These are phyloP conservation scores for Hippocampus abdominalis DNA, from an alignment of 2,113 vertebrate species.

Conservation along the genomic window DNA sequence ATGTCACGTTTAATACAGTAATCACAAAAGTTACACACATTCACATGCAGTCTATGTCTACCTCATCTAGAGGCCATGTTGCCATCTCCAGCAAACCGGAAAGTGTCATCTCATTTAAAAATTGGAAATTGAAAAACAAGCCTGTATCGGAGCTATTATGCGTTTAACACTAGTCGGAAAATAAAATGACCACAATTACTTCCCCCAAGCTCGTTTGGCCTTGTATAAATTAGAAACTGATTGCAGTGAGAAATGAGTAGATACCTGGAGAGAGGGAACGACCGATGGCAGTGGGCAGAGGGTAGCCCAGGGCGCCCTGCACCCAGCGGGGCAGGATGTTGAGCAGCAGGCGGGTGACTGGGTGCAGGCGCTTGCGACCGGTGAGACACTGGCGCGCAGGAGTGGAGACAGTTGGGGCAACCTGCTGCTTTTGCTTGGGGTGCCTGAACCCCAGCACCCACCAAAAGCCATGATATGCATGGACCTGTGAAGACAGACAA, in stretches of 20 bases:
- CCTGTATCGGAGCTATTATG: too few relatives aligned
- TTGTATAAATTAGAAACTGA: too few relatives aligned
- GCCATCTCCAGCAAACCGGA: too few relatives aligned
- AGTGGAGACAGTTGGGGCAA: not conserved
- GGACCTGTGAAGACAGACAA: constrained; percentile 37
- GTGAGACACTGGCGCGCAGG: constrained; percentile 38
- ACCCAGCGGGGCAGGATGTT: constrained; percentile 62
- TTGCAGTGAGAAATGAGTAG: not conserved
- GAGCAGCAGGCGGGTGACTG: constrained; percentile 60
- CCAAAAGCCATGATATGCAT: constrained; percentile 55
- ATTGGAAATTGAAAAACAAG: too few relatives aligned
- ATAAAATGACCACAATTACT: too few relatives aligned
- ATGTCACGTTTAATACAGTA: too few relatives aligned
- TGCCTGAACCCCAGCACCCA: constrained; percentile 61
- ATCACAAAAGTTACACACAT: too few relatives aligned
- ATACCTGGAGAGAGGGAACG: constrained; percentile 67
- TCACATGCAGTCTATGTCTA: too few relatives aligned
- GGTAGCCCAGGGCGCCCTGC: constrained; percentile 65
- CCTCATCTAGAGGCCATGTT: too few relatives aligned
- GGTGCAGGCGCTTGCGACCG: constrained; percentile 62
- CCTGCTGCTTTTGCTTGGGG: not conserved
- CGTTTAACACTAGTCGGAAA: too few relatives aligned
- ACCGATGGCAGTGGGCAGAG: constrained; percentile 61
- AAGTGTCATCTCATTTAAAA: too few relatives aligned
- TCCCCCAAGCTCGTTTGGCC: too few relatives aligned